Base-by-base conservation (phyloP, 1,140 invertebrate species). In the Drosophila pectinifera region DNA sequence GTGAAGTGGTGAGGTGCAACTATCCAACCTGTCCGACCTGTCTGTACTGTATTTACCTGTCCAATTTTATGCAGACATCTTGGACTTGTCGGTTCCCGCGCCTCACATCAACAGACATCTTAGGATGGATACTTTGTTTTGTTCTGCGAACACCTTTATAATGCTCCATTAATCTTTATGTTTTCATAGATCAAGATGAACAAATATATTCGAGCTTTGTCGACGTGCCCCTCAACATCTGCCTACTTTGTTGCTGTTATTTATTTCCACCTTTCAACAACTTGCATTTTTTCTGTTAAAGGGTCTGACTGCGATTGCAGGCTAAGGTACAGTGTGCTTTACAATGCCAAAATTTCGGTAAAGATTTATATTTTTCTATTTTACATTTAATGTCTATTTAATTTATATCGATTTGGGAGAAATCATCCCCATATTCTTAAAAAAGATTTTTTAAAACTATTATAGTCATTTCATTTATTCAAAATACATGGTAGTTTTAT, bases 111-210 rank as follows among this genome's bases (percentile, higher is more conserved):
- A 34, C 48, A 7, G 7, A 34, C 16, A 20, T 20, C 48, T 34
- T 14, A 8, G 22, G 48, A 31, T 49, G 16, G 3, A 20, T 20
- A 36, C 49, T 20, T 36, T 53, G 46, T 36, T 53, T 53, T 53
- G 49, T 36, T 53, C 31, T 53, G 13, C 18, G 31, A 53, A 36
- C 20, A 36, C 28, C 20, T 53, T 53, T 31, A 22, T 53, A 36
- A 53, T 53, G 49, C 49, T 53, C 31, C 49, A 53, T 53, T 53
- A 53, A 53, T 22, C 31, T 36, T 53, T 10, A 53, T 53, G 49
- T 18, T 36, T 20, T 53, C 31, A 53, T 53, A 53, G 13, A 53
- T 53, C 31, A 36, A 53, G 49, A 53, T 36, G 49, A 53, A 53
- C 49, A 53, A 36, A 53, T 36, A 22, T 53, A 36, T 53, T 53